These are phyloP conservation scores for Pycnomerus fuliginosus DNA, from an alignment of 2,888 invertebrate genomes.

Conservation along the genomic window DNA sequence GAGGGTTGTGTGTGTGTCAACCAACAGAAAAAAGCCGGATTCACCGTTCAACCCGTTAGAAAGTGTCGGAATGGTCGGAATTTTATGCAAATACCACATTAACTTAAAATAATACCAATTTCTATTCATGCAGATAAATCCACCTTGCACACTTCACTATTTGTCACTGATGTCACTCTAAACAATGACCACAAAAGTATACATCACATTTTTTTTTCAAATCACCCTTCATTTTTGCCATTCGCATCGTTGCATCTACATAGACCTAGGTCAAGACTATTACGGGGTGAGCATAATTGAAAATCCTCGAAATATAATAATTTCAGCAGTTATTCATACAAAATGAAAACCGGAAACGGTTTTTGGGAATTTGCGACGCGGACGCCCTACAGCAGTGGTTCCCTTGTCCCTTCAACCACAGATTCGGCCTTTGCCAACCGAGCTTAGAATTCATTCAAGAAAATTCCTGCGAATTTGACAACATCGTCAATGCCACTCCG, in stretches of 20 bases:
- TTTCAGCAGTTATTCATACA: conserved; percentile 3
- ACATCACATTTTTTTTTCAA: no score
- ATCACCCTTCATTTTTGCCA: no score
- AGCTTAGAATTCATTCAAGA: background rate
- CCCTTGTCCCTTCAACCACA: conserved; percentile 43
- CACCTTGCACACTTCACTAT: no score
- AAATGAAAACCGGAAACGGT: conserved; percentile 24
- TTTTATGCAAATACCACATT: no score
- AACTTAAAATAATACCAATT: no score
- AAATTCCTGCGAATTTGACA: background rate
- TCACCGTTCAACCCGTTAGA: no score
- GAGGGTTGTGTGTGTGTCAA: no score
- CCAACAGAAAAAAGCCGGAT: no score
- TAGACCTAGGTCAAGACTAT: conserved; percentile 3
- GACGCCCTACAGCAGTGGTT: conserved; percentile 49
- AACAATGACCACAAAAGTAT: no score
- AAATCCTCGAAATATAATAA: background rate
- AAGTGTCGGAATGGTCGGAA: no score
- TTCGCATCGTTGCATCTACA: conserved; percentile 5
- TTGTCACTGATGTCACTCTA: no score
- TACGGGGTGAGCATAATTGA: conserved; percentile 8
- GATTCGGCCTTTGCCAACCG: background rate
- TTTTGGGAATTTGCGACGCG: conserved; percentile 52
- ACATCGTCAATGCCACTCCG: conserved; percentile 26
- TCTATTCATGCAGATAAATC: no score